Evolutionary conservation across 2,113 vertebrate species (phyloP), one percentile per base, ranked within the genome.

Genomic region (Ursus arctos): DNA sequence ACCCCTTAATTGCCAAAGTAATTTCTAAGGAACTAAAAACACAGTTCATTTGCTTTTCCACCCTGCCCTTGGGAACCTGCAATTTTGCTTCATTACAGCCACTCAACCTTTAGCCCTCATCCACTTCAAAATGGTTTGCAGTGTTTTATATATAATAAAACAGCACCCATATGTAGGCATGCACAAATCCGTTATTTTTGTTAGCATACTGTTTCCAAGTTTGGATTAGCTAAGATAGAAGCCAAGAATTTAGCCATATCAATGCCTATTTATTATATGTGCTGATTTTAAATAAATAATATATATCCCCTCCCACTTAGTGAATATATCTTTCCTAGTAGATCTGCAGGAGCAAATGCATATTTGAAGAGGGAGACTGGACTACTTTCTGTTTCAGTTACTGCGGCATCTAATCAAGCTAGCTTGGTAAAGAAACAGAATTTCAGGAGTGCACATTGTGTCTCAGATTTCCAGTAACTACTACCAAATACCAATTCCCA

Each of bases 1-100:
- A 96, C 88, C 88, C 97, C 91, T 93, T 98, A 97, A 98, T 98
- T 94, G 98, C 94, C 36, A 71, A 97, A 94, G 94, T 97, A 96
- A 97, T 98, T 98, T 98, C 97, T 94, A 97, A 98, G 91, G 69
- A 98, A 97, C 94, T 97, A 59, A 97, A 96, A 98, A 77, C 97
- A 97, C 88, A 96, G 96, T 95, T 96, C 96, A 98, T 95, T 98
- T 98, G 97, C 93, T 97, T 98, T 95, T 93, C 76, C 79, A 88
- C 65, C 49, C 85, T 97, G 93, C 97, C 92, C 95, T 69, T 96
- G 93, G 97, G 93, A 97, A 98, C 82, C 88, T 97, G 88, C 77
- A 93, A 97, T 96, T 98, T 97, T 95, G 61, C 72, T 97, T 97
- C 97, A 97, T 97, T 98, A 98, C 47, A 90, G 61, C 82, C 88